Base-by-base conservation (phyloP, 2,797 vertebrate genomes). In the Lepus townsendii region DNA sequence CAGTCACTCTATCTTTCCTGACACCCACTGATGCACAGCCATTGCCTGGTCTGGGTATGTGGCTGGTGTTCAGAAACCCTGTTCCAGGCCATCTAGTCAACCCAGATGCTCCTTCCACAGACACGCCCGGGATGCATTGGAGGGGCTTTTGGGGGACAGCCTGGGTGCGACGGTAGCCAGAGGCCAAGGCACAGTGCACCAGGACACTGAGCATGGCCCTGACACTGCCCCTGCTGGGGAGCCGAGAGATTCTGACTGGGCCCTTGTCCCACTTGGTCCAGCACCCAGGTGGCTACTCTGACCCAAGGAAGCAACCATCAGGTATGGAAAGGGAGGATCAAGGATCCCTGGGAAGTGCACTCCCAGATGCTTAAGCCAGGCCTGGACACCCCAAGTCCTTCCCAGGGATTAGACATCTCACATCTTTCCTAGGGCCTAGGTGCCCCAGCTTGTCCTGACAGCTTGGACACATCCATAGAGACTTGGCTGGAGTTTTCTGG, bases 1-100 rank as follows among this genome's bases (percentile, higher is more conserved):
- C 10, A 5, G 38, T 42, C 38, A 42, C 6, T 42, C 38, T 42
- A 7, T 42, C 38, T 42, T 42, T 42, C 38, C 38, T 42, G 38
- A 42, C 38, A 42, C 38, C 38, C 38, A 42, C 38, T 42, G 38
- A 42, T 42, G 14, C 32, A 30, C 22, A 11, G 9, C 13, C 72
- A 30, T 72, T n/a, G 24, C 54, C 54, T 57, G 54, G 47, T n/a
- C 62, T 13, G 26, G 66, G 35, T 30, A 7, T 42, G 38, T 42
- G 38, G 38, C 38, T 42, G 38, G 38, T 8, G 17, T 9, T 78
- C 32, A 27, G 27, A 47, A 86, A 27, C 50, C 30, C 60, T 76
- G 3, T 50, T 2, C 75, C 14, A 0, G 27, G 35, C 9, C 2
- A 47, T 6, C 22, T 22, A 1, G 12, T 12, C 26, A 9, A 7